Evolutionary conservation across 2,113 vertebrate species (phyloP).

Genomic region (Nothobranchius furzeri): DNA sequence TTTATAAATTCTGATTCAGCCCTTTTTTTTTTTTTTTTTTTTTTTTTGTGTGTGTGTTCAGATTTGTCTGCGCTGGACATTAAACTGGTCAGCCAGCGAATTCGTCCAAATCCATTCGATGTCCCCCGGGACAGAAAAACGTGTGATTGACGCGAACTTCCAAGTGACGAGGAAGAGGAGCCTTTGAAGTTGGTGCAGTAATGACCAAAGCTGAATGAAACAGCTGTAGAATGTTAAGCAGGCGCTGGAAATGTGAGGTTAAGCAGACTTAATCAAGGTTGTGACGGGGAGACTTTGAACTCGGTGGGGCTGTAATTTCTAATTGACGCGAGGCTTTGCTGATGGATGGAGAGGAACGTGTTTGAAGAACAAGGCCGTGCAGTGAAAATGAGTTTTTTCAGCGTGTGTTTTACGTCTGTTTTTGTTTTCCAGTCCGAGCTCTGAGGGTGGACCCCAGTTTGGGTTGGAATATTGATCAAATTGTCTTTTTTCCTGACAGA

Average conservation of each 20-base stretch:
- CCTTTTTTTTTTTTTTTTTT: too few species aligned
- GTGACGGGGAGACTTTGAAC: conserved; percentile 79
- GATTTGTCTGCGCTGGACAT: conserved; percentile 12
- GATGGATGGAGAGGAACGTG: conserved; percentile 77
- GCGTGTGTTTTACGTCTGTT: conserved; percentile 28
- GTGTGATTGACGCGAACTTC: conserved; percentile 80
- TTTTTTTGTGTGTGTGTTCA: too few species aligned
- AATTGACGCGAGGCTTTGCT: conserved; percentile 71
- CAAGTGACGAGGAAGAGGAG: conserved; percentile 74
- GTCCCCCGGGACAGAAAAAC: conserved; percentile 48
- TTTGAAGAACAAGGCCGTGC: conserved; percentile 58
- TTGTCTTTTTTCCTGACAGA: conserved; percentile 96
- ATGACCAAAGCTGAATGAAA: conserved; percentile 83
- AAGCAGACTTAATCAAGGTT: conserved; percentile 81
- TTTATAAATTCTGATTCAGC: too few species aligned
- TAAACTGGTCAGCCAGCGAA: conserved; percentile 27
- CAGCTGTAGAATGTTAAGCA: conserved; percentile 83
- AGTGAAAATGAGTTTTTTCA: conserved; percentile 37
- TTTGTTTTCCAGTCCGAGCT: conserved; percentile 67
- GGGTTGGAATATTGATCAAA: conserved; percentile 97
- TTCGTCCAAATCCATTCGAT: conserved; percentile 60
- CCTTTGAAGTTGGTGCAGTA: conserved; percentile 84
- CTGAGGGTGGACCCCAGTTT: conserved; percentile 84
- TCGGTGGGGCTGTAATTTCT: conserved; percentile 75
- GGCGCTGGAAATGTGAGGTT: conserved; percentile 77